These are phyloP conservation scores for Baryphthengus martii DNA, from an alignment of 2,113 vertebrate species.

Conservation along the genomic window DNA sequence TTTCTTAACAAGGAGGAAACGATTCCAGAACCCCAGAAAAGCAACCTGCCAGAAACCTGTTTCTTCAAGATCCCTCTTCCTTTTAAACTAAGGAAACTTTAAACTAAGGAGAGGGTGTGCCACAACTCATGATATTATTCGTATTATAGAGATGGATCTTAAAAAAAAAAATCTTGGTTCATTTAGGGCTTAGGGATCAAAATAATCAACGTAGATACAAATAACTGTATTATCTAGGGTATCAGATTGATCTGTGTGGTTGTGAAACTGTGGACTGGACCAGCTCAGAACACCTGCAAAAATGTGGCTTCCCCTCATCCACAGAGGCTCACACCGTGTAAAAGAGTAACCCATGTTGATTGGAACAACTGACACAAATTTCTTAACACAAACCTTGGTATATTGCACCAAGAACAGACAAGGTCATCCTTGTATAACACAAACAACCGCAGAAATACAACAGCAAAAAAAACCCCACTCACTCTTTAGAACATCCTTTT, in stretches of 20 bases:
- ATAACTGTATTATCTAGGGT: not conserved
- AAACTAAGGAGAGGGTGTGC: fast-evolving
- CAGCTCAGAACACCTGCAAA: not conserved
- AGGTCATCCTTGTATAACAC: not conserved
- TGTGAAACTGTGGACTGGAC: not conserved
- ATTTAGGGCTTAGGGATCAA: not conserved
- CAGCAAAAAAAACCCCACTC: not conserved
- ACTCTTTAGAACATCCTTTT: not conserved
- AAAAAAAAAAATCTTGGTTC: not conserved
- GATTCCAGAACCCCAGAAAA: not conserved
- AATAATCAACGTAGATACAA: not conserved
- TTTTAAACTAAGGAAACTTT: not conserved
- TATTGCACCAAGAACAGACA: not conserved
- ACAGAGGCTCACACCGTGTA: fast-evolving
- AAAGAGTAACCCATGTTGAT: not conserved
- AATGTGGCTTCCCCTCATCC: not conserved
- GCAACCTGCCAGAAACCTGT: not conserved
- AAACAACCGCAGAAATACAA: not conserved
- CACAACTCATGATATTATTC: not conserved
- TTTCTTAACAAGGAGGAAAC: not conserved
- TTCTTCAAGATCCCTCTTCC: not conserved
- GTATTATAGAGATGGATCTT: not conserved
- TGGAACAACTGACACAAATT: not conserved
- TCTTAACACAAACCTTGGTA: not conserved
- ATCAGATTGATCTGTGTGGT: not conserved